These are phyloP conservation scores for Cephalopachus bancanus DNA, from an alignment of 2,797 vertebrate genomes.

Conservation along the genomic window DNA sequence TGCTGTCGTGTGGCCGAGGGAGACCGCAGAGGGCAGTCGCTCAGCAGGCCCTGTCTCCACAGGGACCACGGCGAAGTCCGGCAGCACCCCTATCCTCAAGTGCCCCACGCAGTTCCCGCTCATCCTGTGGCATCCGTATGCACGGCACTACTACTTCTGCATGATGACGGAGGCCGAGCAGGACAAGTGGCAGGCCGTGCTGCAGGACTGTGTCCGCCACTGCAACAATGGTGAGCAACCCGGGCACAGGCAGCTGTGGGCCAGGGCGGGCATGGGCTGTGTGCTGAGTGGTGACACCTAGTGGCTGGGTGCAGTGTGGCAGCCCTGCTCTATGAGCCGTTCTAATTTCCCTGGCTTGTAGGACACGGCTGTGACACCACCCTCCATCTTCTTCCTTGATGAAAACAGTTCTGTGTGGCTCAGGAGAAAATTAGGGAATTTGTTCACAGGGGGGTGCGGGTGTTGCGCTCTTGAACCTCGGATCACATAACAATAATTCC, in stretches of 20 bases:
- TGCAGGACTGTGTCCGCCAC: constrained; percentile 97
- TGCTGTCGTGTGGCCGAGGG: not conserved
- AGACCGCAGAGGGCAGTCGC: not conserved
- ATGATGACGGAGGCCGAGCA: constrained; percentile 97
- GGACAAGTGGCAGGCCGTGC: constrained; percentile 95
- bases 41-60: constrained; percentile 25
- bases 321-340: constrained; percentile 16
- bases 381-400: not conserved
- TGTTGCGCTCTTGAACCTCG: not conserved
- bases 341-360: not conserved
- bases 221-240: constrained; percentile 94
- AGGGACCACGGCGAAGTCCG: constrained; percentile 92
- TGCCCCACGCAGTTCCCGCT: constrained; percentile 94
- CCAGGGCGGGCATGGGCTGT: accelerated
- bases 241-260: accelerated
- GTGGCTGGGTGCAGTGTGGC: not conserved
- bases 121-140: constrained; percentile 97
- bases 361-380: not conserved
- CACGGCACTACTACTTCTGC: constrained; percentile 96
- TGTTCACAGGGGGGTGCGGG: not conserved
- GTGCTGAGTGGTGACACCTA: not conserved
- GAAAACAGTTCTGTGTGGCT: constrained; percentile 3
- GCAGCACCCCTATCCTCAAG: constrained; percentile 92
- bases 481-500: not conserved
- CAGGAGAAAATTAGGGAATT: not conserved